These are phyloP conservation scores for Venustaconcha ellipsiformis DNA, from an alignment of 1,140 invertebrate genomes.

Conservation along the genomic window DNA sequence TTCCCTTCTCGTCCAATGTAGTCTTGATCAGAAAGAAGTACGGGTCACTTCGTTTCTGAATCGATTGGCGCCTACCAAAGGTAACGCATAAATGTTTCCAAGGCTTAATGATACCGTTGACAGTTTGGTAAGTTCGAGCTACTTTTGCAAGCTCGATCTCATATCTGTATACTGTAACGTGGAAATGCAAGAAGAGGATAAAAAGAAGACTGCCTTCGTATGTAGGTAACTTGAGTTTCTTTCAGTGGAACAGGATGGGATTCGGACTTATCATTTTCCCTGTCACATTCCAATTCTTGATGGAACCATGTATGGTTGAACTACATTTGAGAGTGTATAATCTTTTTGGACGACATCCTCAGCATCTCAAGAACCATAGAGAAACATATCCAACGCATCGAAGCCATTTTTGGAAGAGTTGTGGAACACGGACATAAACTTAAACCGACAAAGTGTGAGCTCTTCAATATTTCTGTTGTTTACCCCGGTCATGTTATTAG, in stretches of 20 bases:
- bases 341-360: too few species aligned
- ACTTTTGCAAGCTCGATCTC: constrained; percentile 50
- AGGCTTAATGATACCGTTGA: constrained; percentile 27
- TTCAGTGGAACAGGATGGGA: constrained; percentile 36
- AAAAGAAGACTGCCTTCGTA: constrained; percentile 39
- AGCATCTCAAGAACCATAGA: too few species aligned
- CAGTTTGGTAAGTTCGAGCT: constrained; percentile 26
- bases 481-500: too few species aligned
- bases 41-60: too few species aligned
- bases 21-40: too few species aligned
- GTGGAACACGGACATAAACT: constrained; percentile 28
- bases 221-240: constrained; percentile 37
- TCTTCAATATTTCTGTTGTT: too few species aligned
- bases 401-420: constrained; percentile 10
- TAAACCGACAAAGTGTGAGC: constrained; percentile 5
- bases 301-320: constrained; percentile 39
- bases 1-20: too few species aligned
- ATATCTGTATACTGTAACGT: constrained; percentile 64
- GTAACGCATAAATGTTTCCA: too few species aligned
- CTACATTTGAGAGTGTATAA: constrained; percentile 7
- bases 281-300: constrained; percentile 47
- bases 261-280: constrained; percentile 44
- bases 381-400: background rate
- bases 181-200: constrained; percentile 47
- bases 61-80: too few species aligned